These are phyloP conservation scores for Mastomys natalensis DNA, from an alignment of 2,113 vertebrate species.

Conservation along the genomic window DNA sequence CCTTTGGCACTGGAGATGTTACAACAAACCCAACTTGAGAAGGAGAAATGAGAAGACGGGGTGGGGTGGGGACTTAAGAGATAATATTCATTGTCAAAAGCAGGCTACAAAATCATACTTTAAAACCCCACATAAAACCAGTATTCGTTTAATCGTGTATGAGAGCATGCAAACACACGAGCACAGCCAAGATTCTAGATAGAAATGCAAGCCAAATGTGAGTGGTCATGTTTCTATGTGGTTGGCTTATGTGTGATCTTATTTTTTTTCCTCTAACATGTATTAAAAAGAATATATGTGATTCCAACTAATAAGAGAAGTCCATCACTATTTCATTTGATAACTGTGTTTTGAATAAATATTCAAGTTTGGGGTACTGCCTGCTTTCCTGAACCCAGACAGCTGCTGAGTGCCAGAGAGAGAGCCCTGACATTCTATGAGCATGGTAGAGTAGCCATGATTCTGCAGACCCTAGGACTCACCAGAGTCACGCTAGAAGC, in stretches of 20 bases:
- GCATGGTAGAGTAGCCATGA: neutral
- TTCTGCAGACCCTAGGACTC: neutral
- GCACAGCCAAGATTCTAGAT: neutral
- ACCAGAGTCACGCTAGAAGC: neutral
- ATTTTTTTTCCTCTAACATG: neutral
- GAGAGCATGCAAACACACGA: neutral
- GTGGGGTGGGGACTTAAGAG: neutral
- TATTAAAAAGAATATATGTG: neutral
- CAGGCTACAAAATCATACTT: neutral
- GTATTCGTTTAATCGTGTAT: neutral
- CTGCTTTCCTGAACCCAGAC: slow-evolving; percentile 28
- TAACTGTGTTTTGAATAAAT: neutral
- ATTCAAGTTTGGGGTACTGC: neutral
- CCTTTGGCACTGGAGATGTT: neutral
- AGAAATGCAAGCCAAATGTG: slow-evolving; percentile 36
- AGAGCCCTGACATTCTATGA: neutral
- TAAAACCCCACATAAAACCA: neutral
- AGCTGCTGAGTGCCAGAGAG: neutral
- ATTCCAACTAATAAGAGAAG: neutral
- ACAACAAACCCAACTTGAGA: slow-evolving; percentile 6
- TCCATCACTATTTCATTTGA: neutral
- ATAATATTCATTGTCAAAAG: slow-evolving; percentile 22
- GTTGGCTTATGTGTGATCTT: neutral
- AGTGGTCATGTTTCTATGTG: neutral
- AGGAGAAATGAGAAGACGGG: neutral